Percentiles rank a stretch among this genome's conserved stretches.
Evolutionary conservation across 2,888 invertebrate genomes (phyloP).

Genomic region (Malthinus seriepunctatus): DNA sequence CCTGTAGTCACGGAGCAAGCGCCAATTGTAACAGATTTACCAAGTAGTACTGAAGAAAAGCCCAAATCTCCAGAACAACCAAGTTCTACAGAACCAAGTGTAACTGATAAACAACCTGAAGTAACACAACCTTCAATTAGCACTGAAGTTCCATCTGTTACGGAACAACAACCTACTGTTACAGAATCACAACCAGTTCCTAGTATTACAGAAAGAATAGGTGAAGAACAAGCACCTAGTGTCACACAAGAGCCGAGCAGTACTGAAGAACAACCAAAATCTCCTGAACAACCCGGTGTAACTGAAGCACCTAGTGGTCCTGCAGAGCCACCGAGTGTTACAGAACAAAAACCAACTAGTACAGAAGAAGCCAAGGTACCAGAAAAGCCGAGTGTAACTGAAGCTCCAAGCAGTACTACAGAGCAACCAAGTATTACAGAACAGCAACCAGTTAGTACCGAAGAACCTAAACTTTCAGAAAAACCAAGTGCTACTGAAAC

Average conservation of each 20-base stretch:
- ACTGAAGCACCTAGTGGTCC: neutral
- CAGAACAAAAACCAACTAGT: constrained; percentile 2
- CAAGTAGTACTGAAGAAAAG: neutral
- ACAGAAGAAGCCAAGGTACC: constrained; percentile 5
- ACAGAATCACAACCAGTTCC: constrained; percentile 3
- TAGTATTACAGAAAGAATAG: constrained; percentile 6
- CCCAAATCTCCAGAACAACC: neutral
- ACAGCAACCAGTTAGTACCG: neutral
- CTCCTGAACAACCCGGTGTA: neutral
- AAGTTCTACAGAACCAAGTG: neutral
- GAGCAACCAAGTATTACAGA: too few species aligned
- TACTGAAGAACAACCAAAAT: neutral
- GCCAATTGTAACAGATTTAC: neutral
- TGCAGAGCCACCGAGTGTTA: neutral
- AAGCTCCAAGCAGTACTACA: too few species aligned
- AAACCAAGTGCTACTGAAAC: constrained; percentile 5
- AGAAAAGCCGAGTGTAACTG: constrained; percentile 2
- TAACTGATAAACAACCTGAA: neutral
- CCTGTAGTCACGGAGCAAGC: neutral
- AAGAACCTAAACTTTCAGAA: constrained; percentile 14
- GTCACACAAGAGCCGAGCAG: constrained; percentile 13
- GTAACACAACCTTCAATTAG: neutral
- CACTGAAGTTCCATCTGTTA: neutral
- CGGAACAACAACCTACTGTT: neutral
- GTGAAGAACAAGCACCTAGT: neutral